These are phyloP conservation scores for Epinotia ramella DNA, from an alignment of 2,888 invertebrate species.

Conservation along the genomic window DNA sequence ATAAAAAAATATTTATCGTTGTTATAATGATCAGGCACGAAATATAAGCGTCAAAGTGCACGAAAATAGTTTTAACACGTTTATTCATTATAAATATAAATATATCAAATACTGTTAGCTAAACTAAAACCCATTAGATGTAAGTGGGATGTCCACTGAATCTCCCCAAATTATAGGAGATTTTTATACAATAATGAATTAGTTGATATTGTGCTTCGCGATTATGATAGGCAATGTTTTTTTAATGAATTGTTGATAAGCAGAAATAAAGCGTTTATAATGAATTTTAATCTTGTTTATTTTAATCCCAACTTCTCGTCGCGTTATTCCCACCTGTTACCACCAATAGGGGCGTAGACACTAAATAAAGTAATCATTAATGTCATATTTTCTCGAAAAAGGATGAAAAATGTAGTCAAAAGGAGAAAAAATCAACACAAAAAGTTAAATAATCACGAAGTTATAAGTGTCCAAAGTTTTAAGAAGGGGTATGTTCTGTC, in stretches of 20 bases:
- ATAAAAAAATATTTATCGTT: background rate
- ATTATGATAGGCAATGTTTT: conserved; percentile 58
- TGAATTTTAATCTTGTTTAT: conserved; percentile 2
- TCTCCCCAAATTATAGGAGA: conserved; percentile 25
- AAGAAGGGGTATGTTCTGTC: too few species aligned
- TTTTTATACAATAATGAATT: conserved; percentile 42
- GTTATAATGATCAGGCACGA: background rate
- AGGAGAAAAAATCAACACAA: too few species aligned
- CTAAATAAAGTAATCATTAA: too few species aligned
- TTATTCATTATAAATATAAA: too few species aligned
- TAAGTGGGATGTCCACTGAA: conserved; percentile 12
- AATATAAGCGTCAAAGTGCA: background rate
- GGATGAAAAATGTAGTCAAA: too few species aligned
- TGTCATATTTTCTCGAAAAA: too few species aligned
- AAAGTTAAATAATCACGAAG: too few species aligned
- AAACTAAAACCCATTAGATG: conserved; percentile 34
- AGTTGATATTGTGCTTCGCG: conserved; percentile 52
- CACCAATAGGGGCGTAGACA: too few species aligned
- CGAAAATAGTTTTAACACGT: background rate
- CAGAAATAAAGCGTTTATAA: conserved; percentile 58
- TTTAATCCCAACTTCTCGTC: background rate
- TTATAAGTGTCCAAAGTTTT: too few species aligned
- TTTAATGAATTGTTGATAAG: conserved; percentile 64
- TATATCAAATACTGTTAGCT: background rate
- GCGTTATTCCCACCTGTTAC: too few species aligned